Evolutionary conservation across 2,797 vertebrate genomes (phyloP).

Genomic region (Brachyrhaphis roseni): DNA sequence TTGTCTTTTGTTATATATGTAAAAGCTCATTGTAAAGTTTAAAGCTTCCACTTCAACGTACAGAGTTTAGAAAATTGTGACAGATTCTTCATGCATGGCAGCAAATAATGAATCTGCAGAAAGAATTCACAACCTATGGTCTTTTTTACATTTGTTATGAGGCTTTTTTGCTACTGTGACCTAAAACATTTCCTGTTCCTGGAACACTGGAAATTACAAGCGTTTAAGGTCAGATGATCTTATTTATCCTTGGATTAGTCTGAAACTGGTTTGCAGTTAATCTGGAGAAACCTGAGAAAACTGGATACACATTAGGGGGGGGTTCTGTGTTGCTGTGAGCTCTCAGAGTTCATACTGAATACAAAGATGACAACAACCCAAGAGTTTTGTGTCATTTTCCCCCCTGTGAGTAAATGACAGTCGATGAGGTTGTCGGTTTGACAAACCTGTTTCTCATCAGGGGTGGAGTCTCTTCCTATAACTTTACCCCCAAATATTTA

Average conservation of each 20-base stretch:
- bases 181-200: not conserved
- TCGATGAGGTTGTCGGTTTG: not conserved
- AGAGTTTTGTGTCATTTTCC: not conserved
- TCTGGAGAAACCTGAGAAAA: not conserved
- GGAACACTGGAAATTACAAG: not conserved
- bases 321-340: not conserved
- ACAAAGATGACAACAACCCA: not conserved
- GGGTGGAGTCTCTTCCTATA: not conserved
- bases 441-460: not conserved
- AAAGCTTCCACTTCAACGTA: not conserved
- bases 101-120: not conserved
- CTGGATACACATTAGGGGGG: not conserved
- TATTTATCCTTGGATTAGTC: not conserved
- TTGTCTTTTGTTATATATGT: no score
- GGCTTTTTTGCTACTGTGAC: not conserved
- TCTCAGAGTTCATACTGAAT: not conserved
- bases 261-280: not conserved
- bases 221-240: not conserved
- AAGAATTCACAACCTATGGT: not conserved
- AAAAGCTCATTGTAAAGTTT: not conserved
- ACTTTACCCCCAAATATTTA: not conserved
- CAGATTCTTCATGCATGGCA: not conserved
- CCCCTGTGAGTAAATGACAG: no score
- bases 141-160: not conserved
- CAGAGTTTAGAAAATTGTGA: not conserved